These are phyloP conservation scores for Cassiopea xamachana DNA, from an alignment of 30 jellyfish, hydroid and myxozoan species.

Conservation along the genomic window DNA sequence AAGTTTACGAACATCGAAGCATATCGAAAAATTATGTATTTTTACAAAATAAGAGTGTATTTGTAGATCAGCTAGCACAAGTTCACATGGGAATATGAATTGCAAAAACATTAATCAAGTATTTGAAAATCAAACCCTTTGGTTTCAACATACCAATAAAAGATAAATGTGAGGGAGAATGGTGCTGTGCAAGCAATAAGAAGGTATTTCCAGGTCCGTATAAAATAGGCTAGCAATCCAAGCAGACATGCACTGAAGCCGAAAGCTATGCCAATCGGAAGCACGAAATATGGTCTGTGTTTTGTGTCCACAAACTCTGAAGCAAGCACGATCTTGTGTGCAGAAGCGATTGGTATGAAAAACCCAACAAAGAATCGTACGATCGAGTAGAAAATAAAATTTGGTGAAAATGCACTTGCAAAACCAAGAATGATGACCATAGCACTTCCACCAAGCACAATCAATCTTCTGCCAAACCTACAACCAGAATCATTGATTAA, in stretches of 20 bases:
- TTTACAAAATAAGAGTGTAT: too few species aligned
- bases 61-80: too few species aligned
- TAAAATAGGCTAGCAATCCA: conserved; percentile 57
- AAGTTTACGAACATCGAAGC: too few species aligned
- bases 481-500: neutral
- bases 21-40: too few species aligned
- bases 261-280: neutral
- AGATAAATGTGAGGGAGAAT: neutral
- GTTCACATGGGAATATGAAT: too few species aligned
- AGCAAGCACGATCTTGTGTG: conserved; percentile 58
- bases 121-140: too few species aligned
- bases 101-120: too few species aligned
- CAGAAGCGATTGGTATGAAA: conserved; percentile 53
- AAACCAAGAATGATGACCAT: conserved; percentile 43
- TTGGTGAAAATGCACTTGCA: conserved; percentile 68
- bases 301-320: conserved; percentile 74
- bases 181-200: conserved; percentile 53
- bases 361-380: conserved; percentile 66
- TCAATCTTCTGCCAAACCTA: conserved; percentile 66
- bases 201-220: conserved; percentile 48
- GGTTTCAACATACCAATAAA: neutral
- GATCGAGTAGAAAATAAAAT: conserved; percentile 44
- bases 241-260: conserved; percentile 1
- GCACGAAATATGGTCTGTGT: conserved; percentile 64
- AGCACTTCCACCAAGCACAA: conserved; percentile 34